A percentile compares a stretch with the other conserved stretches of the same genome.
These are phyloP conservation scores for Calephelis virginiensis DNA, from an alignment of 1,140 invertebrate genomes.

Conservation along the genomic window DNA sequence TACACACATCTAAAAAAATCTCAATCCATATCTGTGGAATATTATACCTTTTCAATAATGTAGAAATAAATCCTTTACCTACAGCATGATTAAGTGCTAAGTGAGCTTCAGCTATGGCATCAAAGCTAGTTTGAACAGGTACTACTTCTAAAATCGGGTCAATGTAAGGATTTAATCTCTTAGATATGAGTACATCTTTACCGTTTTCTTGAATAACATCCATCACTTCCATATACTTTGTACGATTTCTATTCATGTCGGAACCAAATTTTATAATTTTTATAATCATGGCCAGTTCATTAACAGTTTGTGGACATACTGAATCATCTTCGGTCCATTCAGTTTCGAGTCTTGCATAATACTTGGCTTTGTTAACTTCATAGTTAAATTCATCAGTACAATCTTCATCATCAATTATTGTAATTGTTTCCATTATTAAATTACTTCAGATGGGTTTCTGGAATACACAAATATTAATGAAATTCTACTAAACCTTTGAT, in stretches of 20 bases:
- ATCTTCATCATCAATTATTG: not conserved
- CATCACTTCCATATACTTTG: slow-evolving; percentile 4
- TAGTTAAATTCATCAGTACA: not conserved
- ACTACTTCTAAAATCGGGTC: slow-evolving; percentile 8
- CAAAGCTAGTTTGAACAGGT: not conserved
- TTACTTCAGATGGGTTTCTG: not conserved
- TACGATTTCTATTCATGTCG: slow-evolving; percentile 7
- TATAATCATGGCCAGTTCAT: not conserved
- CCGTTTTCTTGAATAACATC: slow-evolving; percentile 7
- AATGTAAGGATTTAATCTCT: not conserved
- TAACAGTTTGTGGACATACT: not conserved
- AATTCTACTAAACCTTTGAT: too few relatives aligned
- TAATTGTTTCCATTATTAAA: not conserved
- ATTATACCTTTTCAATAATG: not conserved
- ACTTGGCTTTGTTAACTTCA: not conserved
- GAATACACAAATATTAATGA: not conserved
- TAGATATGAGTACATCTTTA: slow-evolving; percentile 1
- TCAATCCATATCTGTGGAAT: not conserved
- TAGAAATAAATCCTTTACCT: slow-evolving; percentile 6
- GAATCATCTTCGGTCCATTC: not conserved
- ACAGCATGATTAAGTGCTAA: not conserved
- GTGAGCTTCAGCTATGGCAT: not conserved
- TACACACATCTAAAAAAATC: slow-evolving; percentile 2
- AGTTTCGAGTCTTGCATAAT: not conserved
- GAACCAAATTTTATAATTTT: slow-evolving; percentile 7